These are phyloP conservation scores for Trachelus stipa DNA, from an alignment of 2,888 invertebrate genomes.

Conservation along the genomic window DNA sequence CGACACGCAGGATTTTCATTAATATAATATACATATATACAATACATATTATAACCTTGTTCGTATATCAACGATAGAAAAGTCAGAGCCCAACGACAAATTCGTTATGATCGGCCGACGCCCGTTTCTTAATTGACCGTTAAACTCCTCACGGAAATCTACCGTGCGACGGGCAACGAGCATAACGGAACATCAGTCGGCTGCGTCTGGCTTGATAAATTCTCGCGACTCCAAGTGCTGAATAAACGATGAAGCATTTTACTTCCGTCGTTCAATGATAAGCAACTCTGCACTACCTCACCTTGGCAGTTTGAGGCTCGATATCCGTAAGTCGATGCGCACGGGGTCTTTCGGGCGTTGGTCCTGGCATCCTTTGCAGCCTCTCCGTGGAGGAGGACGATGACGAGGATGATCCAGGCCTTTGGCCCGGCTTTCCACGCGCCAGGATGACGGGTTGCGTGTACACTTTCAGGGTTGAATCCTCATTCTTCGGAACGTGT, in stretches of 20 bases:
- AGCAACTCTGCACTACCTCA: conserved; percentile 27
- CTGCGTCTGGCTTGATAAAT: not conserved
- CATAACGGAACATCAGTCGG: not conserved
- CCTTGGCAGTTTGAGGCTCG: conserved; percentile 60
- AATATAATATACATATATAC: not conserved
- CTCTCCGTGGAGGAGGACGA: conserved; percentile 55
- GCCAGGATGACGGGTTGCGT: conserved; percentile 50
- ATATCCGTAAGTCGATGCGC: conserved; percentile 63
- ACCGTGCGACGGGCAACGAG: not conserved
- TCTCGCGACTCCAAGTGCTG: not conserved
- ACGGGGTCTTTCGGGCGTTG: conserved; percentile 60
- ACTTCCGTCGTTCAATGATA: not conserved
- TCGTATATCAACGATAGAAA: not conserved
- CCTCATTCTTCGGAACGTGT: conserved; percentile 22
- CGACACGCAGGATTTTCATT: not conserved
- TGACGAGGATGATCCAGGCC: conserved; percentile 57
- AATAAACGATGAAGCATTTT: not conserved
- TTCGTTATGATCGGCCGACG: not conserved
- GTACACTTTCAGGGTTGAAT: conserved; percentile 21
- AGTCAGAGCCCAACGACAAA: not conserved
- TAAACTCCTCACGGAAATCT: not conserved
- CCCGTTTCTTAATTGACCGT: not conserved
- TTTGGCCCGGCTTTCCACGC: conserved; percentile 56
- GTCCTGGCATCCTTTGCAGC: conserved; percentile 62
- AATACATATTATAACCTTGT: not conserved